Conservation (phyloP, 2,797 vertebrate genomes). For the Clarias laeviceps region DNA sequence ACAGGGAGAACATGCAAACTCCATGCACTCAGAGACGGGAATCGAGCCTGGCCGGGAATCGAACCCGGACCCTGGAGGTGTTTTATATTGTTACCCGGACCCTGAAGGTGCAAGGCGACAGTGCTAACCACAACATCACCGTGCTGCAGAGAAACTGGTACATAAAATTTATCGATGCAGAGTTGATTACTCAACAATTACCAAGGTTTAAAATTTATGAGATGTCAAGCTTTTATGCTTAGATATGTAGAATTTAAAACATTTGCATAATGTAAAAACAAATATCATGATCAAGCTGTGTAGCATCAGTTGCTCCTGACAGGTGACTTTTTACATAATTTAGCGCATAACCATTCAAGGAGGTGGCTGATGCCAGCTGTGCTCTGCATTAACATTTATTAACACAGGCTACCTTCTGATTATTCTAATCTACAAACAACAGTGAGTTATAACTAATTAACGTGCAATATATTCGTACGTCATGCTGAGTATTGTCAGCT, state of each 20-base stretch:
- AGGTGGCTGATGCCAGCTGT: slow-evolving; percentile 37
- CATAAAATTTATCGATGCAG: not conserved
- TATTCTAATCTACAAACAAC: slow-evolving; percentile 26
- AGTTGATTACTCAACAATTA: not conserved
- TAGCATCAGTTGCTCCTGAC: not conserved
- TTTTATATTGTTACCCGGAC: too few species aligned
- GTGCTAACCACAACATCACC: too few species aligned
- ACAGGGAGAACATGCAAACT: too few species aligned
- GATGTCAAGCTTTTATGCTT: not conserved
- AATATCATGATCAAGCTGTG: slow-evolving; percentile 1
- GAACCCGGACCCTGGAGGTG: too few species aligned
- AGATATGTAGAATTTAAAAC: not conserved
- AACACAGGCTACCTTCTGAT: slow-evolving; percentile 23
- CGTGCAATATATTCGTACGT: not conserved
- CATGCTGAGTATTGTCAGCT: not conserved
- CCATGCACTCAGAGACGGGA: too few species aligned
- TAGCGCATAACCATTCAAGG: slow-evolving; percentile 33
- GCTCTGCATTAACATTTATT: slow-evolving; percentile 37
- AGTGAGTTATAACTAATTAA: slow-evolving; percentile 20
- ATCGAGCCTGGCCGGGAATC: too few species aligned
- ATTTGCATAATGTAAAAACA: not conserved
- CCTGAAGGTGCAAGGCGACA: too few species aligned
- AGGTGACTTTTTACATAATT: slow-evolving; percentile 46
- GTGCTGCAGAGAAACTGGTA: not conserved
- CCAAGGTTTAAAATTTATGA: not conserved